Base-by-base conservation (phyloP, 2,888 invertebrate genomes). In the Melangyna quadrimaculata region DNA sequence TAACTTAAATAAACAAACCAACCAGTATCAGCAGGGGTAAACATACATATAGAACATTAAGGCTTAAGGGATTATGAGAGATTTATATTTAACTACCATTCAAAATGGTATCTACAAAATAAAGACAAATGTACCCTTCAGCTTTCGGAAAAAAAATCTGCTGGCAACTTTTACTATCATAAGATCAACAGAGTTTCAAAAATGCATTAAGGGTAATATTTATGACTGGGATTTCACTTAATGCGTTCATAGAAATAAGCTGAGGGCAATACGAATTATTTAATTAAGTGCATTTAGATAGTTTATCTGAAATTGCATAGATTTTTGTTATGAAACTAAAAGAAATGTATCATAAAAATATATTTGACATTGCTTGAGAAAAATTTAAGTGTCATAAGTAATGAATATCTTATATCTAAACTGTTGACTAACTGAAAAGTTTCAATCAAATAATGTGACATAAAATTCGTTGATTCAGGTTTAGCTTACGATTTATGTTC, bases 61-160 rank as follows among this genome's bases (percentile, higher is more conserved):
- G 22, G 59, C 59, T 59, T 59, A 59, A 22, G 59, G 59, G 22
- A 59, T 59, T 59, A 59, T 19, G 35, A 59, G 29, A 29, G 59
- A 59, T 32, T 19, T 57, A 22, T 59, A 59, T 59, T 59, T 35
- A 59, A 35, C 59, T 19, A 35, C 59, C 19, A 22, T 12, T 6
- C 1, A 22, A 6, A 7, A 10, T 8, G 10, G n/a, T 57, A 12
- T 32, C n/a, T n/a, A 32, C 4, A 12, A 6, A 51, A 51, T 24
- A 51, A 51, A 51, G 51, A 51, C 3, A 24, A 51, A 51, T 51
- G 5, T 51, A 24, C 51, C 24, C 51, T 51, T 51, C 51, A 27
- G 51, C 24, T 24, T 51, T 51, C 51, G n/a, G 51, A 14, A 1
- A 8, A n/a, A 24, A 51, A 51, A 27, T 51, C 24, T 51, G 29